Conservation (phyloP, 1,140 invertebrate species). For the Cataglyphis hispanica region DNA sequence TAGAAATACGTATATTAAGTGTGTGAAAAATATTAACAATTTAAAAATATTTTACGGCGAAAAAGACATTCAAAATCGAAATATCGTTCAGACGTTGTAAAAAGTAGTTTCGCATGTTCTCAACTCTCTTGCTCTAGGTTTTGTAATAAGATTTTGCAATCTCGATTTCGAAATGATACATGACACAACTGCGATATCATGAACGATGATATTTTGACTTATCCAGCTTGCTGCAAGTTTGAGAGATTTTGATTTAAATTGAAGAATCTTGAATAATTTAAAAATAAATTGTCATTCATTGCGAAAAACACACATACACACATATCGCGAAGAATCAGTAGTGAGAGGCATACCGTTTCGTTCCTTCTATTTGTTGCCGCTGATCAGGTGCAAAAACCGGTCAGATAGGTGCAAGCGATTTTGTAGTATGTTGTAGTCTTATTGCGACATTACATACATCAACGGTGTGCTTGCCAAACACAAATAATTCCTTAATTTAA, state of each 20-base stretch:
- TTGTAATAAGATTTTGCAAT: conserved; percentile 6
- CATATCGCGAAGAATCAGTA: conserved; percentile 57
- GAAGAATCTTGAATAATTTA: conserved; percentile 60
- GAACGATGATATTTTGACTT: conserved; percentile 22
- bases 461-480: conserved; percentile 35
- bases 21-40: background rate
- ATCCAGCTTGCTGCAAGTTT: background rate
- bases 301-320: too few species aligned
- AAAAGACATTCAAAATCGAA: background rate
- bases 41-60: conserved; percentile 3
- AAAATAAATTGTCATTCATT: background rate
- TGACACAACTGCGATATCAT: background rate
- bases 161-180: conserved; percentile 22
- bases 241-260: conserved; percentile 15
- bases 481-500: conserved; percentile 36
- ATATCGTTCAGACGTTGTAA: background rate
- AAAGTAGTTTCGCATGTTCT: conserved; percentile 14
- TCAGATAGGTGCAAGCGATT: conserved; percentile 66
- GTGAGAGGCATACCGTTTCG: conserved; percentile 78
- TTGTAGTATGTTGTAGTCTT: conserved; percentile 27
- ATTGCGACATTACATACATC: conserved; percentile 62
- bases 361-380: conserved; percentile 73
- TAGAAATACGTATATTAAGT: too few species aligned
- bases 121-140: background rate
- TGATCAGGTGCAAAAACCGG: conserved; percentile 82